Conservation (phyloP, 2,113 vertebrate species). For the Onychorhynchus coronatus region DNA sequence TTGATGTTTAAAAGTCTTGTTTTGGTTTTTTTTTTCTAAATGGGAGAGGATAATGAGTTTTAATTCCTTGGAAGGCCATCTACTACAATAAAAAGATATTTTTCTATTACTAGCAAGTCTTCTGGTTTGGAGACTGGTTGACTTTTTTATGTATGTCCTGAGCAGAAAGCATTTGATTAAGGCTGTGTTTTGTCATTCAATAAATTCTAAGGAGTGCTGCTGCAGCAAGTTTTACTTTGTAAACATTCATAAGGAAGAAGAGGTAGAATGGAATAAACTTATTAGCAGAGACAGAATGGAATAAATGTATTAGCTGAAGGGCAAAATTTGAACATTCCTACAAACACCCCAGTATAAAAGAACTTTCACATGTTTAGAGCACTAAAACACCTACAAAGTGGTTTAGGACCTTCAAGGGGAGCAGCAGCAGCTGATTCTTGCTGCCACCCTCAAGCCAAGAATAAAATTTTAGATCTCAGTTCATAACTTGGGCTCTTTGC, state of each 20-base stretch:
- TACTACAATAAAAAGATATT: conserved; percentile 63
- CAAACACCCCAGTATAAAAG: rapidly evolving
- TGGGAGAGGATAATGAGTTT: conserved; percentile 65
- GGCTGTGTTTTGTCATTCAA: background rate
- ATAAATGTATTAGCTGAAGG: background rate
- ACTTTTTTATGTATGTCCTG: background rate
- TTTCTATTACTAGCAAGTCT: conserved; percentile 58
- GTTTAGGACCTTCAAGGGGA: background rate
- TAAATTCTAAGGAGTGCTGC: background rate
- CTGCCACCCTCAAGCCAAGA: background rate
- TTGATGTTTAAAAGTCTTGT: conserved; percentile 69
- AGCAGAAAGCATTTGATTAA: conserved; percentile 13
- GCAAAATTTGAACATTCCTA: background rate
- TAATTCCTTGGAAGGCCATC: conserved; percentile 73
- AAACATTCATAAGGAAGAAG: background rate
- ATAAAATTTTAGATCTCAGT: background rate
- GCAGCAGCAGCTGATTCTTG: background rate
- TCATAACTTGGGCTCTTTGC: background rate
- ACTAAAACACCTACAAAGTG: background rate
- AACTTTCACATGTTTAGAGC: background rate
- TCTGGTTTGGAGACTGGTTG: background rate
- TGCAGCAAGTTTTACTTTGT: background rate
- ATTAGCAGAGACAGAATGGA: background rate
- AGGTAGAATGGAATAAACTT: background rate
- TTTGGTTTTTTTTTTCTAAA: conserved; percentile 3